These are phyloP conservation scores for Pachydiplax longipennis DNA, from an alignment of 2,888 invertebrate species.

Conservation along the genomic window DNA sequence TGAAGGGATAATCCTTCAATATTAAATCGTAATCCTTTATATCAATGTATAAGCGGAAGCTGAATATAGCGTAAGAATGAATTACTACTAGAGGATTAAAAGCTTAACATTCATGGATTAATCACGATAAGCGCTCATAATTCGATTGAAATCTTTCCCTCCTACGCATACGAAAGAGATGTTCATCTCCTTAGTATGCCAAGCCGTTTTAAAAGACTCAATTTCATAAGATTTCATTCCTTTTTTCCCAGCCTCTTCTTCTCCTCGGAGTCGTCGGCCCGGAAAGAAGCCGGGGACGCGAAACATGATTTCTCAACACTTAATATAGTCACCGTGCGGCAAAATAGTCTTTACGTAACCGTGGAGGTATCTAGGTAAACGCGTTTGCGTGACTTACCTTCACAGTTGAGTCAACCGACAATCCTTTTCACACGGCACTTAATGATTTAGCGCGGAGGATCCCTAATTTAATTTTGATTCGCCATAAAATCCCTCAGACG, in stretches of 20 bases:
- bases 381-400: not conserved
- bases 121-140: not conserved
- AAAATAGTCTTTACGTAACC: not conserved
- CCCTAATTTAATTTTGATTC: too few relatives aligned
- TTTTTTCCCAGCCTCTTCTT: not conserved
- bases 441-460: too few relatives aligned
- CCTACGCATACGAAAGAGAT: not conserved
- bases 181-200: not conserved
- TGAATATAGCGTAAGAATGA: too few relatives aligned
- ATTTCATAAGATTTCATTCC: not conserved
- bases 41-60: too few relatives aligned
- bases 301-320: conserved; percentile 11
- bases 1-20: too few relatives aligned
- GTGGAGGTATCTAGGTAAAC: not conserved
- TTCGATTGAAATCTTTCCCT: not conserved
- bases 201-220: not conserved
- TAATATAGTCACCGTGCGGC: conserved; percentile 20
- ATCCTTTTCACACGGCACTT: too few relatives aligned
- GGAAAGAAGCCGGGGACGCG: conserved; percentile 21
- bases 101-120: not conserved
- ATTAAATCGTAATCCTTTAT: too few relatives aligned
- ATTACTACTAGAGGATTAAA: too few relatives aligned
- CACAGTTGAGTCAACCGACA: not conserved
- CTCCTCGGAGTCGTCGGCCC: not conserved
- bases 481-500: too few relatives aligned